Percentiles rank a stretch among this genome's conserved stretches.
These are phyloP conservation scores for Erebia palarica DNA, from an alignment of 2,888 invertebrate species.

Conservation along the genomic window DNA sequence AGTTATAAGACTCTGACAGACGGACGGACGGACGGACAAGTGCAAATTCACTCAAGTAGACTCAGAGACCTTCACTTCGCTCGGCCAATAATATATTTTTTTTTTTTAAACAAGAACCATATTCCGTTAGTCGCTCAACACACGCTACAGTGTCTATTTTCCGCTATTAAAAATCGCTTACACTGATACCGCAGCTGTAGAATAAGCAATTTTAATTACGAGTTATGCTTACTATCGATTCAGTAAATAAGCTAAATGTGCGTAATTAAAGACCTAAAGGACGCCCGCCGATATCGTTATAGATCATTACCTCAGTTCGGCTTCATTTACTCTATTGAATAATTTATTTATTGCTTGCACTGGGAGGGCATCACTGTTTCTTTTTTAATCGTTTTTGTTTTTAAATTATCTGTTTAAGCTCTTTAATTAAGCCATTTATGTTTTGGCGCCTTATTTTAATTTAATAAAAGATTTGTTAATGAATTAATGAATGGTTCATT, in stretches of 20 bases:
- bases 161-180: conserved; percentile 59
- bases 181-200: conserved; percentile 56
- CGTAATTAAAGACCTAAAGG: conserved; percentile 58
- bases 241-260: conserved; percentile 53
- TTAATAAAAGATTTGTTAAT: not conserved
- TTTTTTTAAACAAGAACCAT: no score
- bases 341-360: conserved; percentile 44
- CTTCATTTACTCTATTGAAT: conserved; percentile 52
- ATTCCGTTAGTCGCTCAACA: conserved; percentile 24
- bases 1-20: no score
- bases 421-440: conserved; percentile 7
- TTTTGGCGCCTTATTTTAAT: not conserved
- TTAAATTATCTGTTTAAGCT: conserved; percentile 5
- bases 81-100: no score
- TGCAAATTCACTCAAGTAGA: no score
- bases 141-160: conserved; percentile 42
- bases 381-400: conserved; percentile 13
- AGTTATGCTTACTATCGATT: conserved; percentile 56
- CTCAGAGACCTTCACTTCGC: no score
- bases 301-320: conserved; percentile 43
- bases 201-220: conserved; percentile 71
- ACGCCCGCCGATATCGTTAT: conserved; percentile 41
- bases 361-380: not conserved
- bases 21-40: no score
- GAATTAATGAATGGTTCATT: not conserved